Evolutionary conservation across 2,888 invertebrate genomes (phyloP), one percentile per base, ranked within the genome.

Genomic region (Buathra laborator): DNA sequence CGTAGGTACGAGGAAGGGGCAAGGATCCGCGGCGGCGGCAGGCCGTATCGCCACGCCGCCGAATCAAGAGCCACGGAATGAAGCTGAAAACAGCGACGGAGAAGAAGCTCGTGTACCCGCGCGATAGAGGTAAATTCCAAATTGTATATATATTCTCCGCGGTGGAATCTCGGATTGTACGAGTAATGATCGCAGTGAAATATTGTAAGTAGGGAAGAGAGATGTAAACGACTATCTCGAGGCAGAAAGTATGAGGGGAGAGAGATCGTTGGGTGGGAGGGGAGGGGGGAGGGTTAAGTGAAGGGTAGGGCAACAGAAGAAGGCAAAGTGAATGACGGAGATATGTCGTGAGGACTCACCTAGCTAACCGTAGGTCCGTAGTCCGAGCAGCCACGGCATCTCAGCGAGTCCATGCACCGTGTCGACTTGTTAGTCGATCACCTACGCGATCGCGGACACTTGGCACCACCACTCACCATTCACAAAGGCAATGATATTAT

Each of bases 291-390:
- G 29, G 12, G 4, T 14, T n/a, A 32, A 62, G 59, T 62, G 59
- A 62, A 62, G 59, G 59, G 14, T 24, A 24, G 59, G 29, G 59
- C 19, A 56, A 24, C 56, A 24, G 56, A 56, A 24, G 56, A 56
- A 56, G 24, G 56, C 56, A 12, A 37, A 32, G 44, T 46, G 46
- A 68, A 44, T 56, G 46, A 66, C 51, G 51, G 53, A 59, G 59
- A 72, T 24, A 72, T 10, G 43, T 9, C 19, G 53, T 56, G 56
- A 77, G 19, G 67, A 78, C 92, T 93, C 87, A 93, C 93, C 93
- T 92, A 91, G 90, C 92, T 93, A 93, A 91, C 92, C 92, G 92
- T 90, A 90, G 90, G 90, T 93, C 91, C 92, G 92, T 89, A 89
- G 91, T 91, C 89, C 88, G 88, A 90, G 86, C 90, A 91, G 91